phyloP scores from a whole-genome alignment of 2,888 invertebrate species.

The Syritta pipiens region DNA sequence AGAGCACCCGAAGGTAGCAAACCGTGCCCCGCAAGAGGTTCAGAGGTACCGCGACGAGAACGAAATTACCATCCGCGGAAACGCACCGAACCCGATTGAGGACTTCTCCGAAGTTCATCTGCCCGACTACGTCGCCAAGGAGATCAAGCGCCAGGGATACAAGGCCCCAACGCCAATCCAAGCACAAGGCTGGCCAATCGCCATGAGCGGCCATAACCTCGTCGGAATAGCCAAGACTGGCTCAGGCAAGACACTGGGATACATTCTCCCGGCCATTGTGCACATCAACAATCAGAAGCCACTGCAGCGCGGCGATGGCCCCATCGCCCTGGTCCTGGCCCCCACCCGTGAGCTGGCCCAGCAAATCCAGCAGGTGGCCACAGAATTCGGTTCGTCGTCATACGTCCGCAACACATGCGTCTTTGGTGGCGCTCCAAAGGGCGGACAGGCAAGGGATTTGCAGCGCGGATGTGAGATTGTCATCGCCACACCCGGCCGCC shows the following conservation, averaged over 20 bases:
- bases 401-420: slow-evolving; percentile 91
- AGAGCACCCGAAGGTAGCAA: slow-evolving; percentile 84
- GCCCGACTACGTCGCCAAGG: slow-evolving; percentile 86
- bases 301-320: slow-evolving; percentile 89
- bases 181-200: slow-evolving; percentile 93
- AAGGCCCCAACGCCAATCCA: slow-evolving; percentile 91
- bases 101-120: slow-evolving; percentile 89
- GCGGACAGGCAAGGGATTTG: slow-evolving; percentile 86
- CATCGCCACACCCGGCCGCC: slow-evolving; percentile 94
- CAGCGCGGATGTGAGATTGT: slow-evolving; percentile 92
- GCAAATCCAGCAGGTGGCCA: slow-evolving; percentile 91
- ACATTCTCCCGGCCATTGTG: slow-evolving; percentile 91
- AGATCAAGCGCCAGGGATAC: slow-evolving; percentile 84
- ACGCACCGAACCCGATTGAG: slow-evolving; percentile 88
- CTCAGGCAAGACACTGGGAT: slow-evolving; percentile 89
- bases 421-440: slow-evolving; percentile 94
- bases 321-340: slow-evolving; percentile 89
- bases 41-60: slow-evolving; percentile 84
- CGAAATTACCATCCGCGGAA: slow-evolving; percentile 88
- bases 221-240: slow-evolving; percentile 94
- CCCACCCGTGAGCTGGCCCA: slow-evolving; percentile 90
- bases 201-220: slow-evolving; percentile 89
- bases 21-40: slow-evolving; percentile 85
- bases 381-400: slow-evolving; percentile 89
- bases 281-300: slow-evolving; percentile 92